These are phyloP conservation scores for Saimiri boliviensis DNA, from an alignment of 2,113 vertebrate genomes.

Conservation along the genomic window DNA sequence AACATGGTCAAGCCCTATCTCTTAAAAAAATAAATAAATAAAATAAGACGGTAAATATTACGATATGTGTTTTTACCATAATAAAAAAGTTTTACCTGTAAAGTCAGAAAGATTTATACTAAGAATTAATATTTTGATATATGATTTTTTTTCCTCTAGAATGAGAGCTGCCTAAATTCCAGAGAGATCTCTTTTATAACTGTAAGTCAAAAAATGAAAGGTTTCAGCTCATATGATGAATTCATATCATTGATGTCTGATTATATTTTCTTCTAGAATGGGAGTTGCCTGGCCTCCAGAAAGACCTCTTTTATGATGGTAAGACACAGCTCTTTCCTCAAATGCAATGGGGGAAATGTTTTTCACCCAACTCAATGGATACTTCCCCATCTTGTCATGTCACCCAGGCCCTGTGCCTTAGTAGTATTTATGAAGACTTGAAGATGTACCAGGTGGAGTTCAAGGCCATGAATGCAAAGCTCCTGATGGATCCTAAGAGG, in stretches of 20 bases:
- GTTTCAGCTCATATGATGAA: neutral
- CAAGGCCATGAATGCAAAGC: constrained; percentile 22
- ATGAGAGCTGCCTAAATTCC: constrained; percentile 78
- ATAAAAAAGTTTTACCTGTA: neutral
- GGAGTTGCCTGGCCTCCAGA: constrained; percentile 74
- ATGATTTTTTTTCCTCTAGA: constrained; percentile 22
- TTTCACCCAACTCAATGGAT: neutral
- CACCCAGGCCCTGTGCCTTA: constrained; percentile 79
- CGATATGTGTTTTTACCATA: neutral
- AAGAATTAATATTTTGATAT: neutral
- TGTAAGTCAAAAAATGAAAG: constrained; percentile 22
- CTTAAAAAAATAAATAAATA: too few species aligned
- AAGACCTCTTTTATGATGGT: constrained; percentile 55
- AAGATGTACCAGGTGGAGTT: constrained; percentile 78
- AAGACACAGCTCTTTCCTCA: neutral
- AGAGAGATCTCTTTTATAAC: constrained; percentile 4
- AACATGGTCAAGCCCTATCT: too few species aligned
- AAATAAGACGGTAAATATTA: neutral
- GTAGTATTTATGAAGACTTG: constrained; percentile 82
- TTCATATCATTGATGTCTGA: neutral
- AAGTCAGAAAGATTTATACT: neutral
- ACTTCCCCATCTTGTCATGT: neutral
- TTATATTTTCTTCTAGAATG: constrained; percentile 80
- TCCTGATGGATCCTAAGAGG: constrained; percentile 58
- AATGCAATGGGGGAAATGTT: fast-evolving